These are phyloP conservation scores for Sander lucioperca DNA, from an alignment of 2,113 vertebrate genomes.

Conservation along the genomic window DNA sequence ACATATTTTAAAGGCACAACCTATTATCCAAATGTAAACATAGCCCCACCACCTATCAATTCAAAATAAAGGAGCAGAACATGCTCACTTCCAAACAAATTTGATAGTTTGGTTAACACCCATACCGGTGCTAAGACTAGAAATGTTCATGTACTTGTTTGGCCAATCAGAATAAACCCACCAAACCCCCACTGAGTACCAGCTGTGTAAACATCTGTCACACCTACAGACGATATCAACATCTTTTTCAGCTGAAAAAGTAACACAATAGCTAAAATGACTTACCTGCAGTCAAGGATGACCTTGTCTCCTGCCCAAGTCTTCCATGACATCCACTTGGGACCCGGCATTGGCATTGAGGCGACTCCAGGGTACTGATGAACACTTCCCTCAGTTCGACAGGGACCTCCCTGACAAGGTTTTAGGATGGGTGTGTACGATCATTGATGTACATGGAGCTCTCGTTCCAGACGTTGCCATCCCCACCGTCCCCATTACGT, in stretches of 20 bases:
- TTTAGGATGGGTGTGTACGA: neutral
- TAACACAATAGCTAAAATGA: slow-evolving; percentile 18
- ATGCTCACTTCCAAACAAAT: neutral
- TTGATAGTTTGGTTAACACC: neutral
- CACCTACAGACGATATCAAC: slow-evolving; percentile 28
- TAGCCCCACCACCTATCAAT: neutral
- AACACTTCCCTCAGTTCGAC: slow-evolving; percentile 14
- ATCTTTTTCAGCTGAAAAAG: slow-evolving; percentile 35
- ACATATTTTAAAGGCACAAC: neutral
- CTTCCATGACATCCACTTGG: slow-evolving; percentile 21
- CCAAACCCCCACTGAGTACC: neutral
- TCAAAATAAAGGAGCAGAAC: neutral
- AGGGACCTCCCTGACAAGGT: slow-evolving; percentile 13
- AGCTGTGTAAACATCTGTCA: slow-evolving; percentile 48
- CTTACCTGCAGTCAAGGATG: slow-evolving; percentile 38
- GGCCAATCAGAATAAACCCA: slow-evolving; percentile 12
- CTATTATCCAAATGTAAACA: neutral
- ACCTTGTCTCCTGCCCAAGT: slow-evolving; percentile 46
- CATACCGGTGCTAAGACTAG: too few relatives aligned
- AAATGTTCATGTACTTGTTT: neutral
- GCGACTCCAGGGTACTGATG: slow-evolving; percentile 27
- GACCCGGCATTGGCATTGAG: neutral
- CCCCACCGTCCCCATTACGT: neutral
- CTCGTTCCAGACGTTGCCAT: neutral
- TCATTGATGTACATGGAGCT: neutral